Evolutionary conservation across 2,888 invertebrate species (phyloP), one percentile per base, ranked within the genome.

Genomic region (Mythimna loreyi): DNA sequence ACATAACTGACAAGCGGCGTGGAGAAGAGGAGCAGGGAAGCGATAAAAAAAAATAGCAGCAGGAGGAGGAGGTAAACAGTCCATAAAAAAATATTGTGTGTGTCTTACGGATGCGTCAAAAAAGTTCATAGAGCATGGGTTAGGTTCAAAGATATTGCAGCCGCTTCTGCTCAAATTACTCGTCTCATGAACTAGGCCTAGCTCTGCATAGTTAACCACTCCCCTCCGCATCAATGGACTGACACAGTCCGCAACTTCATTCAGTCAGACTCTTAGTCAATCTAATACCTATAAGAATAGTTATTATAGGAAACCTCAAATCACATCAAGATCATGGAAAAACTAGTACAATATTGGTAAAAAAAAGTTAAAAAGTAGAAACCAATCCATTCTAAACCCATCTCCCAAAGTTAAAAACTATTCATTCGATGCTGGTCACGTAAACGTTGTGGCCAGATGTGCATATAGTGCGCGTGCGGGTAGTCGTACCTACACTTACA

Each of bases 401-500:
- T 13, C 21, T 43, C 23, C n/a, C 16, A 50, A 43, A 23, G 11
- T 49, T 49, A 49, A 19, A 45, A 28, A 16, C 40, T 9, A 40
- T 47, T 53, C 21, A 45, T 63, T 50, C 21, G 9, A 71, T 43
- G 58, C 78, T 25, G 50, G 7, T 56, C 78, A 75, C 77, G 77
- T 77, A 77, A 21, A 13, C 5, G 16, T 25, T 9, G 58, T 36
- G 55, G 36, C 9, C 62, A 74, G 58, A 49, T 53, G 55, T 69
- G 53, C 47, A 57, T 47, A 47, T 40, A 49, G 25, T 49, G 47
- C 21, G 33, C n/a, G 28, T 28, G 52, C 43, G 45, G n/a, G 36
- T n/a, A 63, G 30, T 30, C 19, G 25, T 58, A 45, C n/a, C n/a
- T n/a, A n/a, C 21, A 56, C 21, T 28, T 9, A n/a, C 40, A 45